Evolutionary conservation across 2,113 vertebrate genomes (phyloP), one percentile per base, ranked within the genome.

Genomic region (Rhabdornis inornatus): DNA sequence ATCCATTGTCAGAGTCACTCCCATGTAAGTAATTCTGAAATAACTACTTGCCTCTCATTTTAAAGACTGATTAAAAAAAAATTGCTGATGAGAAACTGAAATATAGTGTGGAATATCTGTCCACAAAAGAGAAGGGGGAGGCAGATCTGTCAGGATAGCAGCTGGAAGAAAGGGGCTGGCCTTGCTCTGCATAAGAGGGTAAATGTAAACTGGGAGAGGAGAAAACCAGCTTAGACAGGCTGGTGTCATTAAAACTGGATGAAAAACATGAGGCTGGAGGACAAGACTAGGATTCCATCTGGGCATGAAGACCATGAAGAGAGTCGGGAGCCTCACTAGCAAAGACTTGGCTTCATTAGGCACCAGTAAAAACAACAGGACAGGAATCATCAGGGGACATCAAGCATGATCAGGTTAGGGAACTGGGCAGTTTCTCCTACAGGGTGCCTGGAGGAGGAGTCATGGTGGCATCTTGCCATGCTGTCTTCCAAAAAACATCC

Each of bases 391-490:
- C 6, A 35, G 7, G 19, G 24, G 52, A 70, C 19, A 68, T 6
- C 7, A 72, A 24, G 56, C 28, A 47, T 21, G 20, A 18, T 8
- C 30, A 53, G 39, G 5, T 16, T 28, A 47, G 53, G 24, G 40
- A 14, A 27, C 6, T 3, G 27, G 35, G 35, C 18, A 61, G 49
- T 23, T 89, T 78, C 11, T 82, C 28, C 47, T 37, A 8, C 28
- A 55, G 11, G 19, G 10, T 56, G 30, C 37, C 55, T 44, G 70
- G 18, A 64, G 22, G 7, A 93, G 25, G 61, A 52, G 9, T 16
- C 70, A 19, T 6, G 0, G 1, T 1, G 4, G 40, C 77, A 65
- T 30, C 50, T 69, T 0, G 0, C 13, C 13, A 4, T 8, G 44
- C n/a, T 56, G 27, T 20, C 40, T 30, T 55, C n/a, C 31, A 79